Base-by-base conservation (phyloP, 1,140 invertebrate species). In the Leptinotarsa defecta region DNA sequence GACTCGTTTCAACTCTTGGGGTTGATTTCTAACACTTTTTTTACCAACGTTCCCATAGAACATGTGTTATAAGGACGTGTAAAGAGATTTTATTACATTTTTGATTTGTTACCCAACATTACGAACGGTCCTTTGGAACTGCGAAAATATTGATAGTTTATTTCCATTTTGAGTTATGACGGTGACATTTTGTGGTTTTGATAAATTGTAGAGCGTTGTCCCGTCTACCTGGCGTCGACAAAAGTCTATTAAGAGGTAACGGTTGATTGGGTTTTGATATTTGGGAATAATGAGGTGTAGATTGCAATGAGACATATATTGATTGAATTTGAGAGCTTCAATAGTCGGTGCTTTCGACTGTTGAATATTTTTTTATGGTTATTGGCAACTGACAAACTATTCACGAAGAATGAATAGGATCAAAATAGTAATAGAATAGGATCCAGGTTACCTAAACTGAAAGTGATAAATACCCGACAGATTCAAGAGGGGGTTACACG, bases 41-140 rank as follows among this genome's bases (percentile, higher is more conserved):
- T 57, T 57, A 15, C 20, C 6, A 71, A 19, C 13, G 22, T 71
- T 63, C 17, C 71, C 74, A 71, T 24, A 72, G 72, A 71, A 76
- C 77, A 75, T 77, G 78, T 77, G 76, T 73, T 57, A 17, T 77
- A 78, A 77, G 74, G 77, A 78, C 74, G 75, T 77, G 75, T 79
- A 79, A 76, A 77, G 75, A 77, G 73, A 73, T 65, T 73, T 77
- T 73, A 79, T 61, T 70, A 70, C 78, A 75, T 52, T 63, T 75
- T 75, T 77, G 76, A 79, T 79, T 79, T 79, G 76, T 79, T 77
- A 65, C 69, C 76, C 61, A 73, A 69, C 67, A 68, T 48, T 75
- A 77, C 48, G 49, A 77, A 75, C 76, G 75, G 64, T 34, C 71
- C 68, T 68, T 79, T 79, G 76, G 74, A 34, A 34, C 63, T 22